These are phyloP conservation scores for Macaria liturata DNA, from an alignment of 2,888 invertebrate species.

Conservation along the genomic window DNA sequence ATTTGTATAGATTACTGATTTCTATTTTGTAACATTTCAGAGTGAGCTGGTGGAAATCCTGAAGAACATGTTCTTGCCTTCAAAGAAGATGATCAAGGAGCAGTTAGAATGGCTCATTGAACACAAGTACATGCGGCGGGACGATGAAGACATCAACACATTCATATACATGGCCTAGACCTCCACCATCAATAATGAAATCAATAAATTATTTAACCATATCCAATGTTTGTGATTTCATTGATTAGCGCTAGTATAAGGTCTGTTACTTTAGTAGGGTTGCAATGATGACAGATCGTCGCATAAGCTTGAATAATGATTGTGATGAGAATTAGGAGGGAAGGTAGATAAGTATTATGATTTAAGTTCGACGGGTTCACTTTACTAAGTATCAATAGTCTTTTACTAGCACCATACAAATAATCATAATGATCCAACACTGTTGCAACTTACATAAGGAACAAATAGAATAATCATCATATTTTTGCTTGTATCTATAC, in stretches of 20 bases:
- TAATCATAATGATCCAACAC: too few species aligned
- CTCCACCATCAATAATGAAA: constrained; percentile 55
- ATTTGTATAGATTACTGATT: background rate
- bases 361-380: too few species aligned
- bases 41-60: constrained; percentile 98
- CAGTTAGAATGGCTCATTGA: constrained; percentile 99
- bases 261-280: too few species aligned
- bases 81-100: constrained; percentile 99
- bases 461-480: too few species aligned
- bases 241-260: background rate
- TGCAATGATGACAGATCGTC: too few species aligned
- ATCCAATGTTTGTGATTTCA: constrained; percentile 26
- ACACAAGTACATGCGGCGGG: constrained; percentile 98
- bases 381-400: too few species aligned
- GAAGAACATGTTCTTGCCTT: constrained; percentile 99
- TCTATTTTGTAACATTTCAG: constrained; percentile 55
- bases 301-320: too few species aligned
- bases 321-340: too few species aligned
- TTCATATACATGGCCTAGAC: constrained; percentile 98
- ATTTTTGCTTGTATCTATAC: too few species aligned
- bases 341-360: too few species aligned
- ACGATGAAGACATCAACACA: constrained; percentile 98
- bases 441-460: too few species aligned
- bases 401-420: too few species aligned
- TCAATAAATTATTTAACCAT: constrained; percentile 72